phyloP scores from a whole-genome alignment of 2,113 vertebrate species.

The Tympanuchus pallidicinctus region DNA sequence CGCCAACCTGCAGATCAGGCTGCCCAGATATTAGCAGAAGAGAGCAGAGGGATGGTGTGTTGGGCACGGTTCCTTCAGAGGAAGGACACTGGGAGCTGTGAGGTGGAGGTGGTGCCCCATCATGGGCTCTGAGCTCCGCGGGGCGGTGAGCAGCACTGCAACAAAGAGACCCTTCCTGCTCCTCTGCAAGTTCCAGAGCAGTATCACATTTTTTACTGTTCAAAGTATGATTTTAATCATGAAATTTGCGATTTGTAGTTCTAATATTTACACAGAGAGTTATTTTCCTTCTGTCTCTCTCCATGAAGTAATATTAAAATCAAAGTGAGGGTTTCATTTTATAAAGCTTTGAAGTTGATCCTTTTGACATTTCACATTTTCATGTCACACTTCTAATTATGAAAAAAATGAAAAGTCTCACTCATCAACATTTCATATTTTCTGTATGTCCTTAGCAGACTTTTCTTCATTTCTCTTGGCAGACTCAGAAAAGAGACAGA shows the following conservation, averaged over 20 bases:
- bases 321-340: constrained; percentile 58
- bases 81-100: neutral
- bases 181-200: neutral
- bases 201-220: neutral
- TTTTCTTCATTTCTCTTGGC: neutral
- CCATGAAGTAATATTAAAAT: constrained; percentile 40
- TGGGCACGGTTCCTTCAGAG: fast-evolving
- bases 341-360: constrained; percentile 60
- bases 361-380: constrained; percentile 63
- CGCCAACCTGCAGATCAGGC: too few relatives aligned
- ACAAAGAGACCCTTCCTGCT: neutral
- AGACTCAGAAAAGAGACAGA: fast-evolving
- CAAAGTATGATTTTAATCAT: constrained; percentile 29
- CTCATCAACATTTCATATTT: neutral
- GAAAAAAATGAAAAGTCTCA: neutral
- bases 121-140: too few relatives aligned
- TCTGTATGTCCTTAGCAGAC: neutral
- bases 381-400: constrained; percentile 21
- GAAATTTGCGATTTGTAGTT: constrained; percentile 61
- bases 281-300: constrained; percentile 28
- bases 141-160: neutral
- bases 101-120: too few relatives aligned
- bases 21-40: too few relatives aligned
- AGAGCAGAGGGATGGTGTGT: fast-evolving
- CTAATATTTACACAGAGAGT: constrained; percentile 63